Base-by-base conservation (phyloP, 2,888 invertebrate genomes). In the Stratiomys singularior region DNA sequence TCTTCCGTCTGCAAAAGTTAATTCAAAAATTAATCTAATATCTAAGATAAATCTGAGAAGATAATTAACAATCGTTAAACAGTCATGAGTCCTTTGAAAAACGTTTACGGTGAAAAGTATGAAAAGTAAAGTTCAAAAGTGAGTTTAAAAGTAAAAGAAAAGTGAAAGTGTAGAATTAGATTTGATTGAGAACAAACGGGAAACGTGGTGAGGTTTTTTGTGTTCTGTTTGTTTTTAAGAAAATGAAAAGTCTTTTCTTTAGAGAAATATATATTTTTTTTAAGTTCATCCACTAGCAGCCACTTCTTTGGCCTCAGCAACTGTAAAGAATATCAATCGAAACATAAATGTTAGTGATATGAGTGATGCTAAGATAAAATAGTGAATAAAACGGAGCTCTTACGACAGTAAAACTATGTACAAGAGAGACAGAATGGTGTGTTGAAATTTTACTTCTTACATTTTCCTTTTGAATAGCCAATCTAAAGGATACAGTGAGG, bases 271-370 rank as follows among this genome's bases (percentile, higher is more conserved):
- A 25, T 60, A 25, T n/a, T 71, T 76, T 78, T 78, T 74, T 63
- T 60, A 78, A 80, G 78, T 80, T 81, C 81, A 81, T 80, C 82
- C 82, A 81, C 79, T 81, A 81, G 82, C 81, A 81, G 82, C 80
- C 80, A 81, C 82, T 81, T 81, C 84, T 83, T 86, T 85, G 85
- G 85, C 85, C 83, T 85, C 87, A 85, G 85, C 85, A 85, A 85
- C 86, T 86, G 86, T 83, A 86, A 87, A 85, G 86, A 84, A 86
- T 85, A 86, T 85, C 83, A 85, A 85, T 85, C 83, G 83, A 85
- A 85, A 84, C 79, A 82, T 83, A 80, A 82, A 82, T 81, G 85
- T 85, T 86, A 86, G 85, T 84, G 80, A 79, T 72, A 81, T 79
- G 79, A 78, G 78, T 80, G 80, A 79, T 77, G 77, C 76, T 74